These are phyloP conservation scores for Montipora cactus DNA, from an alignment of 64 coral and sea anemone species.

Conservation along the genomic window DNA sequence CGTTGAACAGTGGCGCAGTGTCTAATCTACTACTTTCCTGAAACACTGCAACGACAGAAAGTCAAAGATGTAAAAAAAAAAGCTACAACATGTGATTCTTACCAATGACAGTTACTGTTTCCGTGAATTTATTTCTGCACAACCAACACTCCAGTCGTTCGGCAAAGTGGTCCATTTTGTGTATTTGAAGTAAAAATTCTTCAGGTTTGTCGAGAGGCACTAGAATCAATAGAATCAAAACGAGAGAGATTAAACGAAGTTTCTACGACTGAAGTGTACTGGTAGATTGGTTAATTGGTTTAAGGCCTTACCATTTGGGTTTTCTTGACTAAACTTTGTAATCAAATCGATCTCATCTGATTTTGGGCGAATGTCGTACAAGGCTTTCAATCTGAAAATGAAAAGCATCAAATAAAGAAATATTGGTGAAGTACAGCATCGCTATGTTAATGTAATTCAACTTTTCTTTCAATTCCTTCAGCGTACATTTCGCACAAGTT, in stretches of 20 bases:
- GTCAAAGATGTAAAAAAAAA: background rate
- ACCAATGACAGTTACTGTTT: conserved; percentile 86
- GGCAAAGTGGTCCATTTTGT: conserved; percentile 94
- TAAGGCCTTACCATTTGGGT: conserved; percentile 74
- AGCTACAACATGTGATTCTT: background rate
- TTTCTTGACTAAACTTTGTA: conserved; percentile 77
- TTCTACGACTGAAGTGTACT: background rate
- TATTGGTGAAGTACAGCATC: no score
- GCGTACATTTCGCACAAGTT: no score
- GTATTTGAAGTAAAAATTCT: conserved; percentile 87
- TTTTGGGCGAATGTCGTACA: conserved; percentile 96
- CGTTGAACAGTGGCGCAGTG: background rate
- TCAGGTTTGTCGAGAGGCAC: conserved; percentile 99
- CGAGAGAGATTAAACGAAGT: background rate
- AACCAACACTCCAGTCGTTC: conserved; percentile 97
- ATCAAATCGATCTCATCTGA: conserved; percentile 92
- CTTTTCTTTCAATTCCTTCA: no score
- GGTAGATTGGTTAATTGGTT: background rate
- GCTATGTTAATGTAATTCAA: no score
- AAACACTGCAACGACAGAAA: background rate
- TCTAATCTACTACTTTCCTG: background rate
- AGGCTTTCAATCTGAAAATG: conserved; percentile 77
- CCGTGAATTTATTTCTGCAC: conserved; percentile 85
- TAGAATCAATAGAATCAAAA: background rate
- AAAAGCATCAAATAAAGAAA: background rate